Evolutionary conservation across 2,113 vertebrate species (phyloP).

Genomic region (Mustelus asterias): DNA sequence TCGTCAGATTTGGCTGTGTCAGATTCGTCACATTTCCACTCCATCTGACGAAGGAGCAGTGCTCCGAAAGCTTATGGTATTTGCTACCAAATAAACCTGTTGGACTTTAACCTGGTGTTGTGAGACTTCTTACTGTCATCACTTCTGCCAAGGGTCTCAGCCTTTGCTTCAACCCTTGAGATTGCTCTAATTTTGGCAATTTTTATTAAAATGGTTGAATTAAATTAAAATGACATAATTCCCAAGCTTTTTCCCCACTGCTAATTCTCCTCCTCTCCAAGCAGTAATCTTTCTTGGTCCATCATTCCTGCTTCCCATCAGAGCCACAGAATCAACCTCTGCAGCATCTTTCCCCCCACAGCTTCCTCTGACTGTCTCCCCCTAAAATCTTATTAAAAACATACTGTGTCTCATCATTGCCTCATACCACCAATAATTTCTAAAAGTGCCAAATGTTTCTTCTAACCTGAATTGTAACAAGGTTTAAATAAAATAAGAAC

Average conservation of each 20-base stretch:
- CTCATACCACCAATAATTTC: not conserved
- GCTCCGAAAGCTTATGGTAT: too few species aligned
- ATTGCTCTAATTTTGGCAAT: not conserved
- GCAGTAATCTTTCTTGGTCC: not conserved
- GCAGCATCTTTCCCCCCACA: not conserved
- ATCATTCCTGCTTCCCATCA: not conserved
- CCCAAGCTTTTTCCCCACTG: not conserved
- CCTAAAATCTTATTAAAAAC: not conserved
- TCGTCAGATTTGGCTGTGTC: too few species aligned
- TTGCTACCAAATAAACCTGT: too few species aligned
- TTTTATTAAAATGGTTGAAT: not conserved
- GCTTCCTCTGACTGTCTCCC: not conserved
- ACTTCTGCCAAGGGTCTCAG: not conserved
- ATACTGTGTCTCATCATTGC: not conserved
- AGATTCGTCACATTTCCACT: too few species aligned
- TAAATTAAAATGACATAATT: not conserved
- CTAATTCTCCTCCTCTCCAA: not conserved
- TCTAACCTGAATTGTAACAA: not conserved
- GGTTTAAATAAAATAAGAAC: not conserved
- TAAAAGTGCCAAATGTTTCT: not conserved
- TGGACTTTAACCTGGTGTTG: too few species aligned
- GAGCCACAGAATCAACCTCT: not conserved
- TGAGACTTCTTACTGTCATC: too few species aligned
- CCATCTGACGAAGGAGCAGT: too few species aligned
- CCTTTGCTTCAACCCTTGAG: not conserved